Conservation (phyloP, 37 sponge, comb jelly and placozoan species). For the Axinella damicornis region DNA sequence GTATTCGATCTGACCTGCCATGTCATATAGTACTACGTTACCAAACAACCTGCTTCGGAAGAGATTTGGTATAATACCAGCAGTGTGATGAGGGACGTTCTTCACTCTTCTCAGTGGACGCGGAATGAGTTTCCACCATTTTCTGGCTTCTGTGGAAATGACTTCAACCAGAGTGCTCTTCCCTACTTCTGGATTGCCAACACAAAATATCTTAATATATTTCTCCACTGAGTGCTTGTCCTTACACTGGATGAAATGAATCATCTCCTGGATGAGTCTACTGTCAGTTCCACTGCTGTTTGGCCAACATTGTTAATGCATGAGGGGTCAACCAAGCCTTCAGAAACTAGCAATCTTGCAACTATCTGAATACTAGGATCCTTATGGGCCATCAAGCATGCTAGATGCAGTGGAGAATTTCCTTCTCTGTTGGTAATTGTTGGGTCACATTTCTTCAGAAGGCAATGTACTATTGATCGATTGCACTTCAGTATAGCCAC, state of each 20-base stretch:
- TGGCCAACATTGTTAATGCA: not conserved
- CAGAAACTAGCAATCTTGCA: no score
- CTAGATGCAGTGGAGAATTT: no score
- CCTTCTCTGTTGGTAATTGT: no score
- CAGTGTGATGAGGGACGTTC: slow-evolving; percentile 17
- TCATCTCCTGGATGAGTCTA: no score
- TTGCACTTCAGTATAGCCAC: no score
- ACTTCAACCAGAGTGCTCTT: slow-evolving; percentile 47
- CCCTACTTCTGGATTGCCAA: slow-evolving; percentile 27
- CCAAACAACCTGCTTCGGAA: slow-evolving; percentile 14
- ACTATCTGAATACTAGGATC: no score
- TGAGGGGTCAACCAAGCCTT: not conserved
- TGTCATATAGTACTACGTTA: slow-evolving; percentile 33
- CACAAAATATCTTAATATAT: not conserved
- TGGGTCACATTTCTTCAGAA: no score
- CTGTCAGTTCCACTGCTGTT: slow-evolving; percentile 15
- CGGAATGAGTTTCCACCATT: no score
- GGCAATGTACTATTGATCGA: no score
- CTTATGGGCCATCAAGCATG: no score
- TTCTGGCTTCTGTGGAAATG: not conserved
- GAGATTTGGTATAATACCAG: slow-evolving; percentile 36
- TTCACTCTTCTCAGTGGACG: no score
- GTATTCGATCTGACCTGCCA: slow-evolving; percentile 50
- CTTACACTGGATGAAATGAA: no score
- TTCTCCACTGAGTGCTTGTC: not conserved